Evolutionary conservation across 2,113 vertebrate genomes (phyloP).

Genomic region (Pterocles orientalis): DNA sequence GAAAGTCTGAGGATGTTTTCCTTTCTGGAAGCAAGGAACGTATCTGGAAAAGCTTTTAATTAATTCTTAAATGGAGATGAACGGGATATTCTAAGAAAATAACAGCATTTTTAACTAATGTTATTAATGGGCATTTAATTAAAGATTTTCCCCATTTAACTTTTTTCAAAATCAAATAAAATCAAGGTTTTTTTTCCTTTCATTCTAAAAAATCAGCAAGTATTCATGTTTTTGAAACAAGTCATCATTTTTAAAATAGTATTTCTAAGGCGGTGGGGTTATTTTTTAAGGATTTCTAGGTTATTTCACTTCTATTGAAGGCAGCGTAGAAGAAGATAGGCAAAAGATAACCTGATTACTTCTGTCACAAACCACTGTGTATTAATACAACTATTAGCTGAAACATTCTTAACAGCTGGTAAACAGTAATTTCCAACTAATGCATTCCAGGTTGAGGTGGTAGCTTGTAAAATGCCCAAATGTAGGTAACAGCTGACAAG

Average conservation of each 20-base stretch:
- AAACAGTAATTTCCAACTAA: conserved; percentile 22
- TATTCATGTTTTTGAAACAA: not conserved
- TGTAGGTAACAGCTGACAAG: not conserved
- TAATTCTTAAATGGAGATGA: not conserved
- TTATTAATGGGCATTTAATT: not conserved
- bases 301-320: not conserved
- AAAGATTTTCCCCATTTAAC: not conserved
- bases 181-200: not conserved
- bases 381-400: not conserved
- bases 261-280: not conserved
- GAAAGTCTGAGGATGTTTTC: not conserved
- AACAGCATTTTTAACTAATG: not conserved
- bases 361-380: not conserved
- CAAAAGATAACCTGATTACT: not conserved
- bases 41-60: not conserved
- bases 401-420: conserved; percentile 13
- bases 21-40: not conserved
- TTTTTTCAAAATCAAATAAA: not conserved
- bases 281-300: not conserved
- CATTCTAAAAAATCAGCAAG: not conserved
- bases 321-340: not conserved
- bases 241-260: not conserved
- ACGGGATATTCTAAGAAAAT: not conserved
- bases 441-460: not conserved
- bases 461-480: not conserved